These are phyloP conservation scores for Myiotriccus ornatus DNA, from an alignment of 2,797 vertebrate genomes.

Conservation along the genomic window DNA sequence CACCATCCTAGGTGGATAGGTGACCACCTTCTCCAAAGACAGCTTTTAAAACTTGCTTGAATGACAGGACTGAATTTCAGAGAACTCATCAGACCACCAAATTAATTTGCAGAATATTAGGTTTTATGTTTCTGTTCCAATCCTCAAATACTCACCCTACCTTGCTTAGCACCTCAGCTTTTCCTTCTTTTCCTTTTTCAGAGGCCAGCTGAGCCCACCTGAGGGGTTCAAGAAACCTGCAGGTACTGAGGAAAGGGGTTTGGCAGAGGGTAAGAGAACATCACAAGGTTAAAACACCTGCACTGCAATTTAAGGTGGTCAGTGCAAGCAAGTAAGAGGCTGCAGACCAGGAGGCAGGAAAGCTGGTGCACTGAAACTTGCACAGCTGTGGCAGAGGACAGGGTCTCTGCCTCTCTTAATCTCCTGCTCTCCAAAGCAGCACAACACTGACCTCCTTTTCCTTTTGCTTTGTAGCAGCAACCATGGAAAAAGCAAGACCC, in stretches of 20 bases:
- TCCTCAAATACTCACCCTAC: background rate
- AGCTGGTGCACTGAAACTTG: background rate
- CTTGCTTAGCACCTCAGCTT: background rate
- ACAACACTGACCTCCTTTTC: background rate
- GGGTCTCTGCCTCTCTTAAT: background rate
- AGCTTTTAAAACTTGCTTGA: background rate
- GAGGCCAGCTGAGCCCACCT: background rate
- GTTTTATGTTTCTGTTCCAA: background rate
- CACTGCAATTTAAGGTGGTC: background rate
- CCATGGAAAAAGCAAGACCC: background rate
- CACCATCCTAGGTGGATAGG: background rate
- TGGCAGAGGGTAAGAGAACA: background rate
- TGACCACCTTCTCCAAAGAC: background rate
- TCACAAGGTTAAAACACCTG: background rate
- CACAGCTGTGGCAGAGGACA: background rate
- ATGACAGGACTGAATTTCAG: background rate
- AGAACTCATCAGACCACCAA: background rate
- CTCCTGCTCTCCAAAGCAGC: background rate
- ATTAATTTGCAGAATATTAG: background rate
- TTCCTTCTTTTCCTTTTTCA: background rate
- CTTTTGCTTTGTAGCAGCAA: background rate
- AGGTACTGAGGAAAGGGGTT: background rate
- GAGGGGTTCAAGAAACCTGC: background rate
- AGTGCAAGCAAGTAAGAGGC: background rate
- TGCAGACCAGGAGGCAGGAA: background rate